Evolutionary conservation across 2,797 vertebrate species (phyloP), one percentile per base, ranked within the genome.

Genomic region (Malacoctenus gilli): DNA sequence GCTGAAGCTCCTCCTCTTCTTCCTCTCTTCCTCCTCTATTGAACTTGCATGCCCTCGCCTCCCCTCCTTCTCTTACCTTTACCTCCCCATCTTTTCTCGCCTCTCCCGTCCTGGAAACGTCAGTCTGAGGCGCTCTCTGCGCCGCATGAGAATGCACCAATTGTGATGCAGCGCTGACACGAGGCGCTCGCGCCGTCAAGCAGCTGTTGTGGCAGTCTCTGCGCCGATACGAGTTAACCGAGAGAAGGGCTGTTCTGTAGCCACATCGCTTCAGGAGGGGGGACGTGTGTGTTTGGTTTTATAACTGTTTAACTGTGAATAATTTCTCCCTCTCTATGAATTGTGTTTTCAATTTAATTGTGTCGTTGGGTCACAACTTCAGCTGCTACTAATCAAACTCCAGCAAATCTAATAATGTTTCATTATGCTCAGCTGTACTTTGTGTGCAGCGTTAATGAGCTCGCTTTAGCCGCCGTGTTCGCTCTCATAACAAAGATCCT

Each of bases 101-200:
- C 36, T 43, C 32, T n/a, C 7, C 7, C 12, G 40, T 23, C 38
- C 43, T 34, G 20, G 11, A 66, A 35, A 52, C 38, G 30, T 63
- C 62, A 15, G 14, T 21, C 20, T 19, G 11, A 18, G 13, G 48
- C 12, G 8, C 23, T 36, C 32, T 21, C 23, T 22, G 37, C 1
- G 1, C 16, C 4, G 13, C 38, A 10, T 43, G 38, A 25, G n/a
- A 42, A 56, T 32, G 49, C 30, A 32, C 49, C 68, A 23, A 16
- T 57, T 4, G 15, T 3, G 18, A 61, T 14, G 11, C 48, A 12
- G 47, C 4, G 8, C 9, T 58, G 73, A 51, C 4, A 40, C 19
- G 18, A 13, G 51, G 54, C 25, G 51, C 16, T 69, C 43, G 41
- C 39, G n/a, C 34, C 37, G 15, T 23, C 43, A 10, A 49, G 36